These are phyloP conservation scores for Scaptomyza parva DNA, from an alignment of 2,888 invertebrate genomes.

Conservation along the genomic window DNA sequence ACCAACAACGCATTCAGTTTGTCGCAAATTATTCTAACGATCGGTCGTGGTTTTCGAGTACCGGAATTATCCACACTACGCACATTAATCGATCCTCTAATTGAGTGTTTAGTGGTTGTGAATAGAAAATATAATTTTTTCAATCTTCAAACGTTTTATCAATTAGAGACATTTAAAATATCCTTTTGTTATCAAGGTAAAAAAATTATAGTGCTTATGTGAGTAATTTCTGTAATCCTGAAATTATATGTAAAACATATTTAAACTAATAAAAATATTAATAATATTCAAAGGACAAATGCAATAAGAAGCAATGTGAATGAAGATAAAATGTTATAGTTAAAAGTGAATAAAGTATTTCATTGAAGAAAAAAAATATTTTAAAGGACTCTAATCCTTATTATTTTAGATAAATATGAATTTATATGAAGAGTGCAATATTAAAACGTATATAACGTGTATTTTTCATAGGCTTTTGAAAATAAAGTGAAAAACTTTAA, in stretches of 20 bases:
- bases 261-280: background rate
- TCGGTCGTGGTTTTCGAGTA: conserved; percentile 77
- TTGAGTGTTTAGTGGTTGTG: conserved; percentile 41
- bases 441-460: too few species aligned
- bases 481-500: background rate
- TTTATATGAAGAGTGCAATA: background rate
- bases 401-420: background rate
- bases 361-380: background rate
- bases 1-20: conserved; percentile 72
- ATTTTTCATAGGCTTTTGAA: background rate
- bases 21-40: conserved; percentile 82
- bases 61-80: conserved; percentile 22
- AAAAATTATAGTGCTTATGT: background rate
- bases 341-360: background rate
- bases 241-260: too few species aligned
- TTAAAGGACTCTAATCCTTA: background rate
- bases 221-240: background rate
- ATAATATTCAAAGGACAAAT: background rate
- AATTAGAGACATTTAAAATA: conserved; percentile 11
- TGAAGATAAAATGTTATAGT: background rate
- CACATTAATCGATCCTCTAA: conserved; percentile 25
- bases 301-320: background rate
- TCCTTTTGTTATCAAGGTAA: conserved; percentile 39
- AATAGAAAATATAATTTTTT: background rate
- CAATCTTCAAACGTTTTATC: conserved; percentile 18